phyloP scores from a whole-genome alignment of 2,888 invertebrate species.

The Dryobotodes eremita region DNA sequence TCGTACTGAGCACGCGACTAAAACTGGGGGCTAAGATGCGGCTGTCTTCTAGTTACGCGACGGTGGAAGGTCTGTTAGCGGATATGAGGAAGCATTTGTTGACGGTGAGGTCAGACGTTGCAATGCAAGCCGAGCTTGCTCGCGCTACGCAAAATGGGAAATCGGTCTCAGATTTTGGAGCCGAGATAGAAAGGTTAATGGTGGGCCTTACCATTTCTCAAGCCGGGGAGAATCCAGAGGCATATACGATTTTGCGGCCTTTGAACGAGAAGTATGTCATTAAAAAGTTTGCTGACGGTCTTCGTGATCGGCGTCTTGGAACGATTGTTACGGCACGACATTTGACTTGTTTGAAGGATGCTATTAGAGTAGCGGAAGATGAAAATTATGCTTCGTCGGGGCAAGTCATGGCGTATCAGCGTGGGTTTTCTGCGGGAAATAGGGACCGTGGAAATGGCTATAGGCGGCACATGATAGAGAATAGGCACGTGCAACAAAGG shows the following conservation, averaged over 20 bases:
- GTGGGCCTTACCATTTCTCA: background rate
- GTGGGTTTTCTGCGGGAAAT: too few relatives aligned
- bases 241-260: slow-evolving; percentile 19
- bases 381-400: too few relatives aligned
- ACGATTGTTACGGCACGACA: slow-evolving; percentile 18
- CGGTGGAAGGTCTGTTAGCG: too few relatives aligned
- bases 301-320: slow-evolving; percentile 9
- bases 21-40: background rate
- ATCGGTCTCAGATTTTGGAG: slow-evolving; percentile 4
- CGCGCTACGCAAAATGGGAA: slow-evolving; percentile 11
- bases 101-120: background rate
- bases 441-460: too few relatives aligned
- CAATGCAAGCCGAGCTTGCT: slow-evolving; percentile 7
- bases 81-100: too few relatives aligned
- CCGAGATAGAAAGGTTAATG: background rate
- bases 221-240: slow-evolving; percentile 2
- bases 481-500: too few relatives aligned
- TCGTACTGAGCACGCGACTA: background rate
- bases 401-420: too few relatives aligned
- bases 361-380: too few relatives aligned
- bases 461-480: too few relatives aligned
- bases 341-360: slow-evolving; percentile 12
- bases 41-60: too few relatives aligned
- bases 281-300: slow-evolving; percentile 13
- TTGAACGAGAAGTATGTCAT: slow-evolving; percentile 19